phyloP scores from a whole-genome alignment of 2,888 invertebrate genomes.

The Idaea biselata region DNA sequence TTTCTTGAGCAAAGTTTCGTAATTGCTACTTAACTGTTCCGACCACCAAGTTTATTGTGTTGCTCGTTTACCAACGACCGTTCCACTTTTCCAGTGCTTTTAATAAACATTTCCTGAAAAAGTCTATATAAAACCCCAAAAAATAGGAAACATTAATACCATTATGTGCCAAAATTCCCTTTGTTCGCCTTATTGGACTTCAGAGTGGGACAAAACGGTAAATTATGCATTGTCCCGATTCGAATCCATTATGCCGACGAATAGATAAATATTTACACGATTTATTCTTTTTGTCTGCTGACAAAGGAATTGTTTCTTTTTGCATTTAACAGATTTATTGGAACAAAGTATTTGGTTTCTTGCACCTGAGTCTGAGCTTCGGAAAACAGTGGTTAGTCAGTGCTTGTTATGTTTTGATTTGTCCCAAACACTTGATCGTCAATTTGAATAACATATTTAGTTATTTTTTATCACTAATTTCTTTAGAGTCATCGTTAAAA shows the following conservation, averaged over 20 bases:
- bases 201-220: conserved; percentile 26
- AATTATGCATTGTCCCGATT: conserved; percentile 23
- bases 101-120: background rate
- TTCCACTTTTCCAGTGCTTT: background rate
- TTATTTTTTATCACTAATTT: too few species aligned
- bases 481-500: too few species aligned
- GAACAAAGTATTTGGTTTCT: conserved; percentile 1
- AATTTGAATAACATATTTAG: too few species aligned
- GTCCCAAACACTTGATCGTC: background rate
- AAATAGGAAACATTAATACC: conserved; percentile 5
- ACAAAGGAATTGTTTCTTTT: conserved; percentile 24
- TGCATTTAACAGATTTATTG: conserved; percentile 8
- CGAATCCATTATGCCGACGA: conserved; percentile 32
- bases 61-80: background rate
- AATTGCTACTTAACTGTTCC: background rate
- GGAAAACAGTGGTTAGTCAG: conserved; percentile 3
- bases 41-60: background rate
- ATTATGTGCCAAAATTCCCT: conserved; percentile 15
- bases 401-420: background rate
- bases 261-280: conserved; percentile 39
- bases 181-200: conserved; percentile 24
- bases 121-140: background rate
- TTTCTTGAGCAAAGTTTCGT: background rate
- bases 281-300: conserved; percentile 30
- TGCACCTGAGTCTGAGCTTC: conserved; percentile 6